phyloP scores from a whole-genome alignment of 2,113 vertebrate genomes.

The Dryoscopus gambensis region DNA sequence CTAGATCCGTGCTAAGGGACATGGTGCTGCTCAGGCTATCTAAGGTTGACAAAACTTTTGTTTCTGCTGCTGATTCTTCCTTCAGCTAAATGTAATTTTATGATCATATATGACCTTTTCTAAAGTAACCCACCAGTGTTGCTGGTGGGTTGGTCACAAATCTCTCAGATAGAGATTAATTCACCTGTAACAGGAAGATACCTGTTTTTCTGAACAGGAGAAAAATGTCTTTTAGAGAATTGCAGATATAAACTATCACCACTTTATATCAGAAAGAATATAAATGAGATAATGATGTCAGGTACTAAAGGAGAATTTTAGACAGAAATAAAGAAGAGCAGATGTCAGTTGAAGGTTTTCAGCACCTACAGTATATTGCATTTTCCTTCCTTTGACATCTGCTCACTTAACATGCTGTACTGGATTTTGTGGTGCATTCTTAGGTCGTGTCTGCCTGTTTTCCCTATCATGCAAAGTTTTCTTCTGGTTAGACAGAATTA shows the following conservation, averaged over 20 bases:
- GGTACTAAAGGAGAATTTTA: conserved; percentile 47
- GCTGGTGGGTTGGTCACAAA: conserved; percentile 19
- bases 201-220: conserved; percentile 59
- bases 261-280: conserved; percentile 67
- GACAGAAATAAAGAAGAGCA: not conserved
- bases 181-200: conserved; percentile 75
- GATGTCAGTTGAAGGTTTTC: not conserved
- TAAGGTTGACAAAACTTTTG: not conserved
- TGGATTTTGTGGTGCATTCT: not conserved
- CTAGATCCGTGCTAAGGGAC: not conserved
- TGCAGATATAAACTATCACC: conserved; percentile 39
- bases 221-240: conserved; percentile 42
- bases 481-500: conserved; percentile 16
- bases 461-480: conserved; percentile 15
- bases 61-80: not conserved
- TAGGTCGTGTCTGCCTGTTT: conserved; percentile 24
- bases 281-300: conserved; percentile 59
- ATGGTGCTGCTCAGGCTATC: not conserved
- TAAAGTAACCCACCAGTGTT: conserved; percentile 7
- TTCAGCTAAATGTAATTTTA: not conserved
- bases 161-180: conserved; percentile 42
- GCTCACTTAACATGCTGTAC: conserved; percentile 16
- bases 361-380: not conserved
- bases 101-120: conserved; percentile 33
- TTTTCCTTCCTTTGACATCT: conserved; percentile 26